Base-by-base conservation (phyloP, 2,888 invertebrate species). In the Ectemnius cavifrons region DNA sequence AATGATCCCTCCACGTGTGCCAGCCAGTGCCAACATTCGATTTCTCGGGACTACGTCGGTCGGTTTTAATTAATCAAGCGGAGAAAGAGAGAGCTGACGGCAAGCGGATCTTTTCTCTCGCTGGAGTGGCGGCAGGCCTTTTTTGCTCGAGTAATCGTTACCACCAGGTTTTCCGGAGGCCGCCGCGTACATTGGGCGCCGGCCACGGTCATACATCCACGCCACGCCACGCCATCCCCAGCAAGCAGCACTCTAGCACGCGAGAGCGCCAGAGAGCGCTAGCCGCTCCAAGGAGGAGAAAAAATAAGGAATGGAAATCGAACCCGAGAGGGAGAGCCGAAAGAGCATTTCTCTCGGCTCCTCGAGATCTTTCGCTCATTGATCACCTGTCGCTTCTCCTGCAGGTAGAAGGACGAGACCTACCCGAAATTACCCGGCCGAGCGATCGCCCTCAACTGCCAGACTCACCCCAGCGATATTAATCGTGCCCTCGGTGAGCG, bases 11-110 rank as follows among this genome's bases (percentile, higher is more conserved):
- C 74, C 71, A 14, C 67, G 74, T 78, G 82, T 78, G 85, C 80
- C 77, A 83, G 8, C 64, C 73, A 77, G 82, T 78, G 85, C 80
- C 77, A 83, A 86, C 85, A 80, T 84, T 80, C 83, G 80, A 80
- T 82, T 84, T 76, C 80, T 80, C 81, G 79, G 79, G 80, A 78
- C 79, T 79, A 82, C 79, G 78, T 70, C 74, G 78, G 14, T 76
- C 73, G 81, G 79, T 86, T 86, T 87, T 84, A 85, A 87, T 87
- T 87, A 87, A 87, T 87, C 85, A 87, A 84, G 72, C 78, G 69
- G 64, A 63, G 78, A 64, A 67, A 77, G 27, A 28, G 37, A 37
- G 37, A 37, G 37, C 11, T 1, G 37, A 37, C 5, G 37, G 37
- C 37, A 6, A 1, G 11, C 37, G 37, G 11, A 37, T 73, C 77